These are phyloP conservation scores for Phaedon cochleariae DNA, from an alignment of 2,888 invertebrate genomes.

Conservation along the genomic window DNA sequence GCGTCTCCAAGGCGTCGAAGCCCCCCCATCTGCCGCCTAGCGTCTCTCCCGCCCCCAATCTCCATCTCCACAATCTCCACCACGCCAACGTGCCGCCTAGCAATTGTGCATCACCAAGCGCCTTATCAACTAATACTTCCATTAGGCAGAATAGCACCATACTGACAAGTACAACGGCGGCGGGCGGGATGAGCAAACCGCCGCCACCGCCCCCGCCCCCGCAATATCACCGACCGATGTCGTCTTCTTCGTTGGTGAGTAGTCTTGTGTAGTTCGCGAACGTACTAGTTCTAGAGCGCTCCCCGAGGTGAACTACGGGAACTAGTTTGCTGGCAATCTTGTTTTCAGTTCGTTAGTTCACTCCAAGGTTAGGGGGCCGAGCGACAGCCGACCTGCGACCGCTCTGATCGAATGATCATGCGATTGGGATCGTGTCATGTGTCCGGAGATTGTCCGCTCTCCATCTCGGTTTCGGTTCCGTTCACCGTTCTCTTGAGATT, in stretches of 20 bases:
- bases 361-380: no score
- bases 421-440: no score
- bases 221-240: slow-evolving; percentile 39
- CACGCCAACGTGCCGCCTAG: slow-evolving; percentile 48
- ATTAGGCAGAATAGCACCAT: slow-evolving; percentile 49
- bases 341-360: no score
- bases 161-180: slow-evolving; percentile 47
- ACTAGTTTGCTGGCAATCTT: no score
- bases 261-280: neutral
- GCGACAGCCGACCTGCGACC: no score
- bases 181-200: slow-evolving; percentile 30
- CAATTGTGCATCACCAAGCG: slow-evolving; percentile 54
- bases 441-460: no score
- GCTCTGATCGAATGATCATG: no score
- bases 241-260: slow-evolving; percentile 35
- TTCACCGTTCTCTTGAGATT: no score
- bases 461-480: no score
- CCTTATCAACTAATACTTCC: slow-evolving; percentile 52
- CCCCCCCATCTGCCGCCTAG: neutral
- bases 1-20: neutral
- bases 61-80: no score
- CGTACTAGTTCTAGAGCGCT: no score
- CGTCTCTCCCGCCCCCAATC: slow-evolving; percentile 2
- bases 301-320: no score
- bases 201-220: slow-evolving; percentile 37